Conservation (phyloP, 2,113 vertebrate species). For the Engraulis encrasicolus region DNA sequence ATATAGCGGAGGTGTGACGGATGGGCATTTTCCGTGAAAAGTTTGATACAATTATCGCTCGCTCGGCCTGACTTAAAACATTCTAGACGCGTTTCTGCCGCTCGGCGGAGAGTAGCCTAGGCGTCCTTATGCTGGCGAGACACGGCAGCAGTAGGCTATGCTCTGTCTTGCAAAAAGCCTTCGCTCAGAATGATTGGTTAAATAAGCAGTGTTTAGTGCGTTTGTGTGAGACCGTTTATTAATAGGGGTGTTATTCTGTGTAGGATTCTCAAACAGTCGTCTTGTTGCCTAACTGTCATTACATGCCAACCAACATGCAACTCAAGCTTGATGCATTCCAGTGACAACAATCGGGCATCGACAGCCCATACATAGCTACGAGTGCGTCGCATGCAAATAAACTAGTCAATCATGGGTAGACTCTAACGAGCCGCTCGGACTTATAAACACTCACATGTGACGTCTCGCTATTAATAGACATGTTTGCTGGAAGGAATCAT, state of each 20-base stretch:
- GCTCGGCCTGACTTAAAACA: background rate
- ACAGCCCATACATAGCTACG: background rate
- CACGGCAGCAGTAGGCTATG: background rate
- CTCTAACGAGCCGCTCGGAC: background rate
- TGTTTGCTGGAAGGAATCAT: background rate
- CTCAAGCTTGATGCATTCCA: conserved; percentile 4
- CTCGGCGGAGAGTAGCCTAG: conserved; percentile 6
- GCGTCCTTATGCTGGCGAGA: conserved; percentile 14
- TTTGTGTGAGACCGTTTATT: background rate
- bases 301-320: conserved; percentile 12
- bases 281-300: background rate
- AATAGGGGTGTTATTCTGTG: background rate
- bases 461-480: background rate
- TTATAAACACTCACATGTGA: background rate
- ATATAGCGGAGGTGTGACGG: background rate
- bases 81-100: conserved; percentile 13
- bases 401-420: background rate
- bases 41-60: background rate
- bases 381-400: conserved; percentile 5
- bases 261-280: background rate
- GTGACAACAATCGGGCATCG: background rate
- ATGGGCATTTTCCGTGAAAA: background rate
- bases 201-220: background rate
- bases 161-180: background rate
- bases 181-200: background rate